Conservation (phyloP, 2,888 invertebrate genomes). For the Cantharis lateralis region DNA sequence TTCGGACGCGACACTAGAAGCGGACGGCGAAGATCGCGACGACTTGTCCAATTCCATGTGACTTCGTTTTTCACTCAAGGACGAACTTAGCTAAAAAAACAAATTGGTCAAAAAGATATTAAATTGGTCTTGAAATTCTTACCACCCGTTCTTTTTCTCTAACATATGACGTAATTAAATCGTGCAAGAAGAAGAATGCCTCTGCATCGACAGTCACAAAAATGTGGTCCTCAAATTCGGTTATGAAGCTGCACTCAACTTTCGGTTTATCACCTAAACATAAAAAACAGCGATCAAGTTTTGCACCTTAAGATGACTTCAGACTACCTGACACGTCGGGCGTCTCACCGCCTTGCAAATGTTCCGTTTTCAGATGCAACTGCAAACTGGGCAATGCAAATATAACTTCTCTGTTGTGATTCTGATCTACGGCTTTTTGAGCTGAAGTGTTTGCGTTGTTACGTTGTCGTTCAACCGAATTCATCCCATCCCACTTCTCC, state of each 20-base stretch:
- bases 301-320: not conserved
- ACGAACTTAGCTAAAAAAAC: slow-evolving; percentile 11
- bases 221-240: slow-evolving; percentile 98
- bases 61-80: slow-evolving; percentile 16
- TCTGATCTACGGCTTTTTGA: slow-evolving; percentile 73
- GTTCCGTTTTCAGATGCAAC: slow-evolving; percentile 91
- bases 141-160: slow-evolving; percentile 89
- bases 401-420: slow-evolving; percentile 92
- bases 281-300: not conserved
- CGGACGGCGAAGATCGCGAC: slow-evolving; percentile 36
- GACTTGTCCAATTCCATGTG: slow-evolving; percentile 34
- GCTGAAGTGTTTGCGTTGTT: slow-evolving; percentile 55
- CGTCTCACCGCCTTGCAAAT: slow-evolving; percentile 76
- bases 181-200: slow-evolving; percentile 96
- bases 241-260: slow-evolving; percentile 96
- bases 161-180: slow-evolving; percentile 93
- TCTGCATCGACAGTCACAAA: slow-evolving; percentile 98
- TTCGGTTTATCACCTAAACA: slow-evolving; percentile 75
- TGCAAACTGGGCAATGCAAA: slow-evolving; percentile 93
- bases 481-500: slow-evolving; percentile 66
- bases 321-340: slow-evolving; percentile 68
- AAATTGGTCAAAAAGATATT: not conserved
- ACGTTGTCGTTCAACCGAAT: slow-evolving; percentile 62
- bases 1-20: slow-evolving; percentile 26
- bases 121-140: slow-evolving; percentile 23